Percentiles rank a stretch among this genome's conserved stretches.
These are phyloP conservation scores for Sarcophaga carnaria DNA, from an alignment of 2,888 invertebrate species.

Conservation along the genomic window DNA sequence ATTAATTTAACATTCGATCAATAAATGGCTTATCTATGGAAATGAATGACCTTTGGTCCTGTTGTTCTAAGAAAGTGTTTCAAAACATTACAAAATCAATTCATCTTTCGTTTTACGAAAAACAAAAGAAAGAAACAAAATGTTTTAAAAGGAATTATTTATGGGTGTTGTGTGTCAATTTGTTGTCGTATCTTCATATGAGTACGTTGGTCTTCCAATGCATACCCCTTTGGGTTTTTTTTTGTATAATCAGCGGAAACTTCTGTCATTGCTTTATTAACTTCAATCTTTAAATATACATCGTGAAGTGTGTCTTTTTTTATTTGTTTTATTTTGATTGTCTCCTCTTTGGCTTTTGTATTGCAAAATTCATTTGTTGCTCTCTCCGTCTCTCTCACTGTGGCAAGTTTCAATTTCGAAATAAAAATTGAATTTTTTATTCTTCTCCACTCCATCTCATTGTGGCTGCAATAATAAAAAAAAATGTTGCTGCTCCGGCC, in stretches of 20 bases:
- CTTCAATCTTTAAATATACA: conserved; percentile 54
- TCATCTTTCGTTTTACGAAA: background rate
- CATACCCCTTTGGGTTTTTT: background rate
- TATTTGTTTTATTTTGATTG: conserved; percentile 48
- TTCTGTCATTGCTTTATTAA: conserved; percentile 62
- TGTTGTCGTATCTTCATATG: background rate
- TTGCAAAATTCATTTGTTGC: background rate
- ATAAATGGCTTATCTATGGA: no score
- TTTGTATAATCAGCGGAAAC: conserved; percentile 58
- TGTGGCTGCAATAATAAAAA: background rate
- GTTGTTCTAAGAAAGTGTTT: no score
- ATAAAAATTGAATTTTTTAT: background rate
- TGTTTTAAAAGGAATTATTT: background rate
- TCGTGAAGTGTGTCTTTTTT: conserved; percentile 44
- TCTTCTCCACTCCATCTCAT: background rate
- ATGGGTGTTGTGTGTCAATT: background rate
- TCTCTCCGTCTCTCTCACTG: background rate
- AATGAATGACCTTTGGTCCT: no score
- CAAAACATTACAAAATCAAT: background rate
- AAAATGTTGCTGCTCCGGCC: background rate
- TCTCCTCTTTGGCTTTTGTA: background rate
- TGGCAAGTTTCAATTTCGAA: background rate
- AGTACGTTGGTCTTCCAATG: background rate
- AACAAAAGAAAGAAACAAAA: background rate
- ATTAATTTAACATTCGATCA: no score